Evolutionary conservation across 2,888 invertebrate genomes (phyloP).

Genomic region (Gymnocheta viridis): DNA sequence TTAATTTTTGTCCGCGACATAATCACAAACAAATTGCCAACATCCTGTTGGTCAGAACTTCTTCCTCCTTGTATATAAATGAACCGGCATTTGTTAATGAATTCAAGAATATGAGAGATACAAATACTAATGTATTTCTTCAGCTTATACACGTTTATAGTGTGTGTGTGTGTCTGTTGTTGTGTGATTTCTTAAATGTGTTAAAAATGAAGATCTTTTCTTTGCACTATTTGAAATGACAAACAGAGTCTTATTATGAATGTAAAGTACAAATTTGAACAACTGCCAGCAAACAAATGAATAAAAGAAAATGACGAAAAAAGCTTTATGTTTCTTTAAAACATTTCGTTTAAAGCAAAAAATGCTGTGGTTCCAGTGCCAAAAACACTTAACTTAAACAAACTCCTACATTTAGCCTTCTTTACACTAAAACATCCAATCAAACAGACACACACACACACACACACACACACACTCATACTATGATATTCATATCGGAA

Average conservation of each 20-base stretch:
- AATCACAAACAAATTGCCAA: slow-evolving; percentile 3
- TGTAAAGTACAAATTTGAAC: slow-evolving; percentile 69
- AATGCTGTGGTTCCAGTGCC: slow-evolving; percentile 61
- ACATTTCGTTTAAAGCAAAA: slow-evolving; percentile 62
- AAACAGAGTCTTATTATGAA: slow-evolving; percentile 69
- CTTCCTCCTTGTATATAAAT: neutral
- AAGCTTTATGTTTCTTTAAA: slow-evolving; percentile 53
- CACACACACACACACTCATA: neutral
- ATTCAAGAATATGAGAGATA: neutral
- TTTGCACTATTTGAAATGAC: slow-evolving; percentile 57
- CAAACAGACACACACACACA: slow-evolving; percentile 9
- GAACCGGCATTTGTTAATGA: slow-evolving; percentile 10
- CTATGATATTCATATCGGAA: neutral
- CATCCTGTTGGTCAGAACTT: slow-evolving; percentile 12
- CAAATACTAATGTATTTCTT: neutral
- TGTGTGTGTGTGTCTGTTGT: neutral
- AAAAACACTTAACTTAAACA: slow-evolving; percentile 69
- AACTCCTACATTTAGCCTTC: slow-evolving; percentile 68
- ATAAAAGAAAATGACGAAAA: slow-evolving; percentile 31
- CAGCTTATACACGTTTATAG: too few species aligned
- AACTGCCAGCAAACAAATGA: slow-evolving; percentile 59
- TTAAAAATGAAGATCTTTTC: slow-evolving; percentile 47
- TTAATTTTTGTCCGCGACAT: slow-evolving; percentile 5
- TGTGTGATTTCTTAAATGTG: slow-evolving; percentile 27
- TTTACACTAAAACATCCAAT: slow-evolving; percentile 24